phyloP scores from a whole-genome alignment of 2,888 invertebrate species.

The Glyphotaelius pellucidus region DNA sequence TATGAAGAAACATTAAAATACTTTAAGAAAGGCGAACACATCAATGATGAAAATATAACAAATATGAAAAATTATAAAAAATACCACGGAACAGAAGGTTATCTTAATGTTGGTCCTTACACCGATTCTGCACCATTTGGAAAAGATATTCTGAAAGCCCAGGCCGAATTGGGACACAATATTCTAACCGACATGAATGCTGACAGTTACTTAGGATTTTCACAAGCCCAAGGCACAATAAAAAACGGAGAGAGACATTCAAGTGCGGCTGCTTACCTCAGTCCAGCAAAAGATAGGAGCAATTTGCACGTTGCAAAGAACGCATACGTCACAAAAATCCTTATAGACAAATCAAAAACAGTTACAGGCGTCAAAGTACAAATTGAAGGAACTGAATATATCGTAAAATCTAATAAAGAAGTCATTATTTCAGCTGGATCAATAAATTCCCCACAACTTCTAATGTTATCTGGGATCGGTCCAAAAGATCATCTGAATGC shows the following conservation, averaged over 20 bases:
- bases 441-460: conserved; percentile 74
- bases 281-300: conserved; percentile 68
- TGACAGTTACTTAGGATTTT: conserved; percentile 74
- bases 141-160: conserved; percentile 72
- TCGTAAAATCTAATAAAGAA: conserved; percentile 71
- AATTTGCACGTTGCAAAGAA: conserved; percentile 70
- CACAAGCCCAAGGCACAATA: conserved; percentile 72
- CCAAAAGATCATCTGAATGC: conserved; percentile 70
- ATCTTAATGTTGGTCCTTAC: conserved; percentile 70
- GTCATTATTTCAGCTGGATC: conserved; percentile 74
- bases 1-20: conserved; percentile 71
- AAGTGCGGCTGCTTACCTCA: conserved; percentile 77
- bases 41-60: conserved; percentile 44
- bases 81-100: conserved; percentile 73
- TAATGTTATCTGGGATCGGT: conserved; percentile 76
- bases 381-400: conserved; percentile 68
- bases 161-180: conserved; percentile 73
- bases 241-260: conserved; percentile 75
- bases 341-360: conserved; percentile 72
- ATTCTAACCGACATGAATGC: conserved; percentile 71
- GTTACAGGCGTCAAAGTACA: conserved; percentile 70
- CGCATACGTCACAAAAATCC: conserved; percentile 72
- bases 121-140: conserved; percentile 69
- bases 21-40: conserved; percentile 72
- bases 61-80: conserved; percentile 67